These are phyloP conservation scores for Acanthosoma haemorrhoidale DNA, from an alignment of 2,888 invertebrate species.

Conservation along the genomic window DNA sequence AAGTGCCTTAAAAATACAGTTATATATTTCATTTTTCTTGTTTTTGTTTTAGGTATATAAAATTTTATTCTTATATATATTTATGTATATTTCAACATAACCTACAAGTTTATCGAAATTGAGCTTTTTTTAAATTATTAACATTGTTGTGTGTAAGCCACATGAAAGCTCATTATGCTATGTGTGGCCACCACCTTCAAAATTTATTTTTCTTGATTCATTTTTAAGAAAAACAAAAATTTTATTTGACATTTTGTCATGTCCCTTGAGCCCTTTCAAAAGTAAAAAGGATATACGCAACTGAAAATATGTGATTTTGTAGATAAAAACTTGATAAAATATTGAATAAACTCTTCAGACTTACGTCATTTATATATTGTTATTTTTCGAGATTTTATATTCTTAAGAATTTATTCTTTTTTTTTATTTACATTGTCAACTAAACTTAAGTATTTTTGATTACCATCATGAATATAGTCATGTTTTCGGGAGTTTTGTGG, in stretches of 20 bases:
- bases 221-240: not conserved
- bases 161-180: too few relatives aligned
- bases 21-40: not conserved
- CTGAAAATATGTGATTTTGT: conserved; percentile 36
- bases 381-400: conserved; percentile 40
- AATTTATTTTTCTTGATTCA: not conserved
- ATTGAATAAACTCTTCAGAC: conserved; percentile 25
- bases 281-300: conserved; percentile 30
- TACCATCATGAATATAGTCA: conserved; percentile 38
- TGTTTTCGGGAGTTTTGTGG: conserved; percentile 26
- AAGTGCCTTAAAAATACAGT: conserved; percentile 32
- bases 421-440: conserved; percentile 13
- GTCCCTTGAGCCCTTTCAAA: conserved; percentile 23
- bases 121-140: not conserved
- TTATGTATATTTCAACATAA: not conserved
- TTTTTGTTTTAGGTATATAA: conserved; percentile 11
- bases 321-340: conserved; percentile 32
- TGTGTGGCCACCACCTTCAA: not conserved
- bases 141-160: not conserved
- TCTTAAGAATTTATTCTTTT: conserved; percentile 32
- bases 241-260: conserved; percentile 3
- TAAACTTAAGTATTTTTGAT: conserved; percentile 40
- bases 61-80: conserved; percentile 17
- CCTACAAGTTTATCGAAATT: not conserved
- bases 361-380: conserved; percentile 36